Evolutionary conservation across 2,888 invertebrate species (phyloP).

Genomic region (Cyclophora punctaria): DNA sequence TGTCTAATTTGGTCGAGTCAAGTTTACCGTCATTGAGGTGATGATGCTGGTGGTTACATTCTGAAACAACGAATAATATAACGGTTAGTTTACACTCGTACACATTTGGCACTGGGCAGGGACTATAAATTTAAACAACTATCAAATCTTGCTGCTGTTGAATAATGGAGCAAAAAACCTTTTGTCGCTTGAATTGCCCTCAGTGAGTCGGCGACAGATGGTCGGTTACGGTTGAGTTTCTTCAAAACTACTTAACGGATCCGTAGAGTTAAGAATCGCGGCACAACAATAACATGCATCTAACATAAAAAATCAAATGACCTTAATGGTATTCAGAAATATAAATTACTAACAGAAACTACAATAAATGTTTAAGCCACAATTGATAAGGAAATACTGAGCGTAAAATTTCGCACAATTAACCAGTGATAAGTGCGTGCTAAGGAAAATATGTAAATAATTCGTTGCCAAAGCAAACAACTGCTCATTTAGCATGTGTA

Average conservation of each 20-base stretch:
- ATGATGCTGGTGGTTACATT: constrained; percentile 47
- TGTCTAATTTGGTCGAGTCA: constrained; percentile 53
- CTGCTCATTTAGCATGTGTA: no score
- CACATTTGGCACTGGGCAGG: neutral
- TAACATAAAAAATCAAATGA: constrained; percentile 11
- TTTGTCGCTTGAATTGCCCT: constrained; percentile 35
- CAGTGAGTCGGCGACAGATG: constrained; percentile 30
- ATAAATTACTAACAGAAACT: no score
- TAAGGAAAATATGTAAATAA: no score
- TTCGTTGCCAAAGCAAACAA: no score
- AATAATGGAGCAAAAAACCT: constrained; percentile 31
- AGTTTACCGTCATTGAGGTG: constrained; percentile 54
- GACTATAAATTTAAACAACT: constrained; percentile 18
- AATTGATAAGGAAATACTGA: no score
- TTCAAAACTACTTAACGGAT: constrained; percentile 19
- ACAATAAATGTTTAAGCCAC: no score
- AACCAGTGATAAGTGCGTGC: no score
- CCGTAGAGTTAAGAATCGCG: constrained; percentile 1
- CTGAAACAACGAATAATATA: constrained; percentile 53
- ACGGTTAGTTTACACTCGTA: constrained; percentile 3
- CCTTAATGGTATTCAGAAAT: no score
- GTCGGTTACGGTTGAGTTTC: constrained; percentile 28
- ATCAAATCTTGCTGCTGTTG: constrained; percentile 32
- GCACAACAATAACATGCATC: constrained; percentile 4
- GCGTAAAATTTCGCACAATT: no score